Base-by-base conservation (phyloP, 2,888 invertebrate species). In the Dryococelus australis region DNA sequence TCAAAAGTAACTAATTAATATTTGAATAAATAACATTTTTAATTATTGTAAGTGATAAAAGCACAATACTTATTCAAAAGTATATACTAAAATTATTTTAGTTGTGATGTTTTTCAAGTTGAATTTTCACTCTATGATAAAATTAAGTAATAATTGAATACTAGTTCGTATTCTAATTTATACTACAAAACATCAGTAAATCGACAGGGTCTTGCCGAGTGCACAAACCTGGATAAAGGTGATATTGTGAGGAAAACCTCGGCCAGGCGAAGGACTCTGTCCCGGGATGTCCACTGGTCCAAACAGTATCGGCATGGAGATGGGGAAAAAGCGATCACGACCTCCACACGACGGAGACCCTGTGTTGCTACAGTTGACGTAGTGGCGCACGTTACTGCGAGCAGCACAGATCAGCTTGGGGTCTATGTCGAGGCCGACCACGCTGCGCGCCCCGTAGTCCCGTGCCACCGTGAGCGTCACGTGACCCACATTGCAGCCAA, bases 401-500 rank as follows among this genome's bases (percentile, higher is more conserved):
- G 97, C 97, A 86, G 95, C 94, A 86, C 95, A 94, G 85, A 99
- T 96, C 90, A 99, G 94, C 90, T 96, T 95, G 43, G 95, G 94
- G 93, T 99, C 99, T 90, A 99, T 99, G 92, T 99, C 99, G 90
- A 99, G 96, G 88, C 99, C 99, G 87, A 97, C 94, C 87, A 99
- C 96, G 89, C 96, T 96, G 89, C 95, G 95, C 4, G 99, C 98
- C 65, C 95, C 94, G 90, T 97, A 96, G 90, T 98, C 97, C 89
- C 97, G 94, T 0, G 98, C 99, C 85, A 99, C 95, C 0, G 97
- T 96, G 80, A 99, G 94, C 16, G 99, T 98, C 90, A 99, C 95
- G 92, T 98, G 98, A 0, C 99, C 99, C 88, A 98, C 97, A 93
- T 99, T 99, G 93, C 99, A 99, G 26, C 99, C 99, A 91, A 99